A percentile compares a stretch with the other conserved stretches of the same genome.
phyloP scores from a whole-genome alignment of 2,888 invertebrate species.

The Napeogenes inachia region DNA sequence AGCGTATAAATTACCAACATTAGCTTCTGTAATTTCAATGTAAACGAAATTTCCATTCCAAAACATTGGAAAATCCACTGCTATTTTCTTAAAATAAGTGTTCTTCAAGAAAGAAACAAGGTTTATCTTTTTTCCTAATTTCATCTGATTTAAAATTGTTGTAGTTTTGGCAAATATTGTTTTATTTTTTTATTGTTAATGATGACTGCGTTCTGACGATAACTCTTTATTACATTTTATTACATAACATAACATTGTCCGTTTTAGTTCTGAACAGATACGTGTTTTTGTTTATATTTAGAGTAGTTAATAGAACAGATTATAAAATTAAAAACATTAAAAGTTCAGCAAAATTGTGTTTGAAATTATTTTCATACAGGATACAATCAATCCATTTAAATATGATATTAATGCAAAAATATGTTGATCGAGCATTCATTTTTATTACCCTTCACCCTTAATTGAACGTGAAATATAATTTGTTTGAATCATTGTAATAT shows the following conservation, averaged over 20 bases:
- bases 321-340: no score
- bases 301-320: no score
- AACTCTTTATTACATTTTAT: no score
- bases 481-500: background rate
- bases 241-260: no score
- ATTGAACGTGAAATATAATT: conserved; percentile 1
- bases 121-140: no score
- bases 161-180: no score
- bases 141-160: no score
- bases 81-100: background rate
- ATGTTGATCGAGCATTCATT: background rate
- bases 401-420: background rate
- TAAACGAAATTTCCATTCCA: conserved; percentile 50
- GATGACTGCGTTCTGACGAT: no score
- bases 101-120: no score
- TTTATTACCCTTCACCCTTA: background rate
- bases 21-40: conserved; percentile 51
- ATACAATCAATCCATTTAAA: background rate
- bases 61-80: conserved; percentile 32
- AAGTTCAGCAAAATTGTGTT: background rate
- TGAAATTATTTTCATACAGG: background rate
- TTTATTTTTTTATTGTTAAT: no score
- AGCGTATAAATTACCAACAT: conserved; percentile 46
- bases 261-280: no score
- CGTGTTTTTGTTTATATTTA: no score